phyloP scores from a whole-genome alignment of 2,888 invertebrate genomes.

The Callyntrura sp. region DNA sequence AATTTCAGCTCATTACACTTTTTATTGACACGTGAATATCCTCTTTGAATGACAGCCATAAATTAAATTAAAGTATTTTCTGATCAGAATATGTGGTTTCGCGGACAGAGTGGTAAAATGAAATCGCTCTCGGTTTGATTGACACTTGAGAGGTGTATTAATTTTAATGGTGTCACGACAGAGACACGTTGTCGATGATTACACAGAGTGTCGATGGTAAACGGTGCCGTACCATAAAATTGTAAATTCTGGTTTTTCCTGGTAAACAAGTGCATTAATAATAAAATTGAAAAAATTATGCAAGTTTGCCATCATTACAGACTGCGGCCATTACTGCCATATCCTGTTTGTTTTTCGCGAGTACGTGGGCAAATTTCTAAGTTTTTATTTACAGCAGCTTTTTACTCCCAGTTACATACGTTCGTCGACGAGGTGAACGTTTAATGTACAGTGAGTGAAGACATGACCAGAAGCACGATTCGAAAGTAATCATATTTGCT shows the following conservation, averaged over 20 bases:
- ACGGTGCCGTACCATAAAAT: neutral
- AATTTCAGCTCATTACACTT: neutral
- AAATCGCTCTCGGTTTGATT: constrained; percentile 1
- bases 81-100: constrained; percentile 5
- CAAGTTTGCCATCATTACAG: too few species aligned
- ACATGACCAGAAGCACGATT: neutral
- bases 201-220: neutral
- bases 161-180: constrained; percentile 28
- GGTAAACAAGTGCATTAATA: neutral
- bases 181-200: neutral
- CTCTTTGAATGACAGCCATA: constrained; percentile 37
- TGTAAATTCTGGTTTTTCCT: constrained; percentile 12
- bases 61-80: constrained; percentile 24
- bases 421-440: too few species aligned
- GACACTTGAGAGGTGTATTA: neutral
- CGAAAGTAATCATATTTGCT: neutral
- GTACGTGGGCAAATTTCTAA: too few species aligned
- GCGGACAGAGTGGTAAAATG: neutral
- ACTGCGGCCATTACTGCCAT: too few species aligned
- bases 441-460: neutral
- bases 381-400: too few species aligned
- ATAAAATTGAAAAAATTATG: neutral
- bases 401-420: too few species aligned
- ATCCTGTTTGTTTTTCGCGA: constrained; percentile 25
- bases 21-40: constrained; percentile 43